Evolutionary conservation across 2,113 vertebrate species (phyloP).

Genomic region (Tangachromis dhanisi): DNA sequence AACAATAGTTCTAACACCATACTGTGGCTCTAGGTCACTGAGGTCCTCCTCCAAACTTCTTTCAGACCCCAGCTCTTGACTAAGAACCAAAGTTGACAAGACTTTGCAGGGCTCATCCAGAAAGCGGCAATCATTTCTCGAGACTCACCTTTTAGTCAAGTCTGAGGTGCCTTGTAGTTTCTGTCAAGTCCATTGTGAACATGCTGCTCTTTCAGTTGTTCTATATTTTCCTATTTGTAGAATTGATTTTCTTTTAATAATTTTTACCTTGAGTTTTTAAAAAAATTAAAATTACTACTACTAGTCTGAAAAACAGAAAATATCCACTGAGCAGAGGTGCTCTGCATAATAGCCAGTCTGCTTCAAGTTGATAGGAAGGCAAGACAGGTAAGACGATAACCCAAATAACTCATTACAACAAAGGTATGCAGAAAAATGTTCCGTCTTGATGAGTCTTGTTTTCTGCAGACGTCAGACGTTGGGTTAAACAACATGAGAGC

Average conservation of each 20-base stretch:
- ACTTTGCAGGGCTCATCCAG: rapidly evolving
- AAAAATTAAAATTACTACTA: background rate
- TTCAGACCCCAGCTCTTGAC: background rate
- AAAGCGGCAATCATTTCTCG: rapidly evolving
- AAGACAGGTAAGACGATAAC: background rate
- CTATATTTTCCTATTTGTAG: background rate
- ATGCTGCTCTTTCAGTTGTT: background rate
- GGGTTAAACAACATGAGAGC: background rate
- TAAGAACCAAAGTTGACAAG: background rate
- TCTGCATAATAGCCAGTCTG: rapidly evolving
- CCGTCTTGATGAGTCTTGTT: background rate
- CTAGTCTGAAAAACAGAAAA: background rate
- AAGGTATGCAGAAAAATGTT: background rate
- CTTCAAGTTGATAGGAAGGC: background rate
- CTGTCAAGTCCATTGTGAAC: background rate
- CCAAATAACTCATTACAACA: background rate
- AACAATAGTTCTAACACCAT: background rate
- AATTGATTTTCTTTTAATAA: background rate
- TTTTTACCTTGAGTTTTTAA: rapidly evolving
- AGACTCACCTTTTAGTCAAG: background rate
- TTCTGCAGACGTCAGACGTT: background rate
- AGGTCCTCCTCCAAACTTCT: background rate
- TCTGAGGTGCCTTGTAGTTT: background rate
- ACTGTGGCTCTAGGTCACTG: background rate
- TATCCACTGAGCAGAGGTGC: background rate